Conservation (phyloP, 2,888 invertebrate species). For the Drosophila greeni region DNA sequence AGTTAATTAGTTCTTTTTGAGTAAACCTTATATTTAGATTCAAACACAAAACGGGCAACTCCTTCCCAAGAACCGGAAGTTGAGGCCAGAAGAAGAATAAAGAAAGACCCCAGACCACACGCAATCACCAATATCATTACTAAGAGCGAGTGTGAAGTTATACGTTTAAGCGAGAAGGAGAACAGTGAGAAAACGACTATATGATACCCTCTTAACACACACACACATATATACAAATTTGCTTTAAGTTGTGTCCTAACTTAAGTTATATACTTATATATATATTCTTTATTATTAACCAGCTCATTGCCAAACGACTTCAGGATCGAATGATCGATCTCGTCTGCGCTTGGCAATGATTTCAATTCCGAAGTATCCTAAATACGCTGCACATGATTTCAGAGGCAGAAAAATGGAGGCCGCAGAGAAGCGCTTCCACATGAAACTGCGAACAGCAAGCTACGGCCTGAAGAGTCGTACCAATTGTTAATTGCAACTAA, state of each 20-base stretch:
- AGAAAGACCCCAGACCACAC: slow-evolving; percentile 19
- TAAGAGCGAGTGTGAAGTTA: slow-evolving; percentile 43
- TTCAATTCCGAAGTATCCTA: slow-evolving; percentile 4
- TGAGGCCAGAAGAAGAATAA: slow-evolving; percentile 24
- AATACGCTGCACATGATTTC: slow-evolving; percentile 9
- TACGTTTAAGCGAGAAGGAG: slow-evolving; percentile 21
- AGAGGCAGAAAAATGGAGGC: slow-evolving; percentile 1
- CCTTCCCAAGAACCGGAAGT: neutral
- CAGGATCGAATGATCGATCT: neutral
- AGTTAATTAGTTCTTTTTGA: slow-evolving; percentile 42
- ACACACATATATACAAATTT: slow-evolving; percentile 25
- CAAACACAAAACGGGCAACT: neutral
- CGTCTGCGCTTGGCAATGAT: neutral
- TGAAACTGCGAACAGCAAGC: slow-evolving; percentile 10
- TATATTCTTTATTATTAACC: slow-evolving; percentile 1
- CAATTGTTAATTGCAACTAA: slow-evolving; percentile 17
- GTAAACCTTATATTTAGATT: slow-evolving; percentile 26
- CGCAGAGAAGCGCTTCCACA: slow-evolving; percentile 1
- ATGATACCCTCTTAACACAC: slow-evolving; percentile 6
- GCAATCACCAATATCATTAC: slow-evolving; percentile 21
- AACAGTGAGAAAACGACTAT: slow-evolving; percentile 12
- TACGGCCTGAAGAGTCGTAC: slow-evolving; percentile 14
- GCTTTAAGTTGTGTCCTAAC: slow-evolving; percentile 59
- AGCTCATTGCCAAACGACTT: slow-evolving; percentile 7
- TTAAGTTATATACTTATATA: slow-evolving; percentile 27